A percentile compares a stretch with the other conserved stretches of the same genome.
Conservation (phyloP, 2,797 vertebrate genomes). For the Leuciscus waleckii region DNA sequence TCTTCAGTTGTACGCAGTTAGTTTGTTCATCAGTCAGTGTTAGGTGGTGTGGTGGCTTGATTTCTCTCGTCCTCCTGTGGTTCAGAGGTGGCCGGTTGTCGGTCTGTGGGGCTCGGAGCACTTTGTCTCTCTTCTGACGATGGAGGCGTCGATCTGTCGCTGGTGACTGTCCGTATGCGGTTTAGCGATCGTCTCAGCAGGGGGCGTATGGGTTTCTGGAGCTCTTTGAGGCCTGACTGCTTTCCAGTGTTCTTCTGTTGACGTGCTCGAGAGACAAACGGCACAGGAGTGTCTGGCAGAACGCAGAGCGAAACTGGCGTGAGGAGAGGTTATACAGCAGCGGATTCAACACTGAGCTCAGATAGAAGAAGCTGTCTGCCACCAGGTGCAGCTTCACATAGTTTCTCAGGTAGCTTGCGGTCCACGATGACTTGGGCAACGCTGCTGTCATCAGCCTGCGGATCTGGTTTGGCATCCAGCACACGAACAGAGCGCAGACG, state of each 20-base stretch:
- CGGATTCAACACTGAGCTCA: conserved; percentile 95
- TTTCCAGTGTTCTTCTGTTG: conserved; percentile 80
- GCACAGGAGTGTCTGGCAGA: conserved; percentile 89
- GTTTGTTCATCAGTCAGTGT: neutral
- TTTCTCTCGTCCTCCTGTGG: neutral
- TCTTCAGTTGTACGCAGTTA: neutral
- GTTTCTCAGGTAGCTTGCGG: conserved; percentile 76
- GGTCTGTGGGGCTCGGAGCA: neutral
- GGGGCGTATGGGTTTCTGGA: conserved; percentile 72
- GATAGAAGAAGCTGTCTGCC: conserved; percentile 91
- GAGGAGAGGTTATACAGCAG: conserved; percentile 96
- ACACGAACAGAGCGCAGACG: conserved; percentile 84
- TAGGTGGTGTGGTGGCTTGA: neutral
- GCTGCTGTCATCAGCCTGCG: conserved; percentile 89
- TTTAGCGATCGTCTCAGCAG: conserved; percentile 75
- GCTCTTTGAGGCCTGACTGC: neutral
- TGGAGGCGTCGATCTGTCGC: conserved; percentile 2
- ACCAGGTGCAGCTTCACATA: conserved; percentile 87
- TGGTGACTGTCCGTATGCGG: neutral
- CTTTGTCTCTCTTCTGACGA: neutral
- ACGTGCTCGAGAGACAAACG: conserved; percentile 82
- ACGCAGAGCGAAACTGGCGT: conserved; percentile 88
- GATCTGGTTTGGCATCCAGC: conserved; percentile 94
- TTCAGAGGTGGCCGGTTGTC: neutral
- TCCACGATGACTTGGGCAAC: conserved; percentile 86